phyloP scores from a whole-genome alignment of 2,888 invertebrate genomes.

The Cataglyphis altisquamis region DNA sequence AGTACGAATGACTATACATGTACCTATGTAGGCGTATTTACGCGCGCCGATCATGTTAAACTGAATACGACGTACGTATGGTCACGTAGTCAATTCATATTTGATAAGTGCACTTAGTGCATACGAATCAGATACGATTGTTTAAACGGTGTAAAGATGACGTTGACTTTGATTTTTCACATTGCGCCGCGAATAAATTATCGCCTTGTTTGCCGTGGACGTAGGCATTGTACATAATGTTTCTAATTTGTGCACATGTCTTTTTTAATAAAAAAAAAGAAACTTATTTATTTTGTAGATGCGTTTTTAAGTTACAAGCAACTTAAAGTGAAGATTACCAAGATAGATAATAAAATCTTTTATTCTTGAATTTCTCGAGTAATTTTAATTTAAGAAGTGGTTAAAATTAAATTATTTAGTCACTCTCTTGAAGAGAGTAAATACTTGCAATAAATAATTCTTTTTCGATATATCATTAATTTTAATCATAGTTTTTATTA shows the following conservation, averaged over 20 bases:
- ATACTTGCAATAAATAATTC: not conserved
- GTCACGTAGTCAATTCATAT: slow-evolving; percentile 40
- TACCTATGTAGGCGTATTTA: slow-evolving; percentile 34
- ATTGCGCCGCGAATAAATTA: not conserved
- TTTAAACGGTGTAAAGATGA: slow-evolving; percentile 25
- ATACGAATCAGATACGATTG: slow-evolving; percentile 13
- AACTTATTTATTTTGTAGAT: not conserved
- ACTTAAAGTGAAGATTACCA: not conserved
- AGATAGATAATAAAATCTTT: not conserved
- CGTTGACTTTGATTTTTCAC: not conserved
- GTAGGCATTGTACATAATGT: not conserved
- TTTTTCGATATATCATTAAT: not conserved
- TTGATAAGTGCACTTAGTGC: slow-evolving; percentile 41
- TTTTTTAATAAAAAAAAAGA: not conserved
- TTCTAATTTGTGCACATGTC: not conserved
- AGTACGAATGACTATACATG: slow-evolving; percentile 2
- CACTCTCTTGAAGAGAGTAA: not conserved
- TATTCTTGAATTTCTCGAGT: not conserved
- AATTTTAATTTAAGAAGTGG: not conserved
- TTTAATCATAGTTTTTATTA: not conserved
- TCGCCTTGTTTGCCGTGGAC: not conserved
- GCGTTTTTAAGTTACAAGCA: not conserved
- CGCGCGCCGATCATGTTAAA: slow-evolving; percentile 31
- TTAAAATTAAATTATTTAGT: not conserved
- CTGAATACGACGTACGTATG: slow-evolving; percentile 19